These are phyloP conservation scores for Enteromius anoplus DNA, from an alignment of 2,797 vertebrate species.

Conservation along the genomic window DNA sequence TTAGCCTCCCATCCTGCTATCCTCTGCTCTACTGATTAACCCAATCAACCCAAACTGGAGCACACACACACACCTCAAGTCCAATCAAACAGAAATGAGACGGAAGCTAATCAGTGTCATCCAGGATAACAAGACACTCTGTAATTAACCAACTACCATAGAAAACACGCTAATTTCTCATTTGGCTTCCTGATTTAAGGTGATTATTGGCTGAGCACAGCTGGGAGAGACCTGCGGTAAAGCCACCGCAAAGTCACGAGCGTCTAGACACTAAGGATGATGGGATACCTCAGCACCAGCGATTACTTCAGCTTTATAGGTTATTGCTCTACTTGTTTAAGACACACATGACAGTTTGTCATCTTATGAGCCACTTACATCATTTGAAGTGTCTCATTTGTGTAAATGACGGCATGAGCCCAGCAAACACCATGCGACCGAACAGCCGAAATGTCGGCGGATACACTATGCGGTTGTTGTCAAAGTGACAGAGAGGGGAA, in stretches of 20 bases:
- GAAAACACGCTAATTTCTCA: slow-evolving; percentile 50
- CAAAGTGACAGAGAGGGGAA: slow-evolving; percentile 42
- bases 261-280: slow-evolving; percentile 27
- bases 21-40: slow-evolving; percentile 41
- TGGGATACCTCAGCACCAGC: slow-evolving; percentile 7
- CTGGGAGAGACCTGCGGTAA: slow-evolving; percentile 3
- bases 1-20: slow-evolving; percentile 23
- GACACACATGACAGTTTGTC: slow-evolving; percentile 27
- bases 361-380: slow-evolving; percentile 24
- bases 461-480: slow-evolving; percentile 6
- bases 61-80: slow-evolving; percentile 29
- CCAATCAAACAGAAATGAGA: slow-evolving; percentile 53
- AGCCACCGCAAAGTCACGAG: background rate
- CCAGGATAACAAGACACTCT: slow-evolving; percentile 59
- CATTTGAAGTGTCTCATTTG: slow-evolving; percentile 32
- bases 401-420: slow-evolving; percentile 4
- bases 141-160: slow-evolving; percentile 61
- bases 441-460: slow-evolving; percentile 38
- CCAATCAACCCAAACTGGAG: slow-evolving; percentile 46
- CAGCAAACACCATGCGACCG: background rate
- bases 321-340: slow-evolving; percentile 6
- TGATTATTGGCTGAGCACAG: slow-evolving; percentile 44
- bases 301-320: slow-evolving; percentile 19
- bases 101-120: slow-evolving; percentile 63
- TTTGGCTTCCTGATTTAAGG: slow-evolving; percentile 53